Evolutionary conservation across 2,888 invertebrate genomes (phyloP), one percentile per base, ranked within the genome.

Genomic region (Aelia acuminata): DNA sequence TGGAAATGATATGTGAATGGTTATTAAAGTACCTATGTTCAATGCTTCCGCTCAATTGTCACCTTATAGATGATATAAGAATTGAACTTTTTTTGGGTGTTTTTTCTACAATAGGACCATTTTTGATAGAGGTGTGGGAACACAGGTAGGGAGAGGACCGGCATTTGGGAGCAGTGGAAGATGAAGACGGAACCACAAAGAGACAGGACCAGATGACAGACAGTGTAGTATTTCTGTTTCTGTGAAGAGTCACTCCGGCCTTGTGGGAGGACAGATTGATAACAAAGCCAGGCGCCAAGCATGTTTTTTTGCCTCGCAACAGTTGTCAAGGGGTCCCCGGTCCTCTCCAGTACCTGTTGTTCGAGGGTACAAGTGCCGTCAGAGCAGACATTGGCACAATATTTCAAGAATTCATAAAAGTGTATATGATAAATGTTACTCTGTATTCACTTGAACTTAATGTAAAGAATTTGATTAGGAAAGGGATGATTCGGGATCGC

Each of bases 181-280:
- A 80, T 80, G 80, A 80, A 80, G 80, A 80, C 43, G 80, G 80
- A 47, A 80, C 80, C 80, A 43, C 80, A 80, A 80, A 80, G 80
- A 43, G 80, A 43, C 39, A 47, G 13, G 2, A 22, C 10, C 80
- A 80, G 80, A 80, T 80, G 80, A 80, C 80, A 80, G 80, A 22
- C 43, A 43, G 80, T 80, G 80, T 80, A 80, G 43, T 80, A 80
- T 80, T 80, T 80, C 80, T 80, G 80, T 80, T 80, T 39, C 80
- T 80, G 80, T 80, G 80, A 80, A 80, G 63, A 70, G 63, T 70
- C 63, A 70, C 63, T 11, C 35, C 3, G 80, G 10, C 13, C 4
- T n/a, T 20, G 80, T 80, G 80, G 80, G 80, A 80, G 80, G 80
- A 80, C 80, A 80, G 80, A 80, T 80, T 80, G 80, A 80, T 80